These are phyloP conservation scores for Anorthoa munda DNA, from an alignment of 2,888 invertebrate species.

Conservation along the genomic window DNA sequence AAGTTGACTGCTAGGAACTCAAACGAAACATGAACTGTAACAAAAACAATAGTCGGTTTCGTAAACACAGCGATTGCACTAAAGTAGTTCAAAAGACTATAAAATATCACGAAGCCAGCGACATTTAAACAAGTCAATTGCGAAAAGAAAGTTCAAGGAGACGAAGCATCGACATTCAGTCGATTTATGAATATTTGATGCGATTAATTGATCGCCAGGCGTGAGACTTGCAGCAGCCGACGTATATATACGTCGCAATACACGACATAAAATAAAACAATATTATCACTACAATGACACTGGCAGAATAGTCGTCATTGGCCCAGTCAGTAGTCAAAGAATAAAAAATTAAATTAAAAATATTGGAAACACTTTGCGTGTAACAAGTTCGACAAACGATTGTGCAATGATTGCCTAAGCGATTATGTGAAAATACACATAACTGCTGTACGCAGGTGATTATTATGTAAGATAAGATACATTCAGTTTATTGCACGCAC, in stretches of 20 bases:
- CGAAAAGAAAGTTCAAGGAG: slow-evolving; percentile 82
- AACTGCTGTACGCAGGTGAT: slow-evolving; percentile 31
- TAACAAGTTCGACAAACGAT: slow-evolving; percentile 48
- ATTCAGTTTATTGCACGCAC: slow-evolving; percentile 33
- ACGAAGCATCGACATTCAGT: slow-evolving; percentile 67
- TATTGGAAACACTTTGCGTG: slow-evolving; percentile 28
- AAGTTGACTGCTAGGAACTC: background rate
- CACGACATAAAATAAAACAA: slow-evolving; percentile 9
- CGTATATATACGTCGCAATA: slow-evolving; percentile 28
- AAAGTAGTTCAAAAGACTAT: slow-evolving; percentile 4
- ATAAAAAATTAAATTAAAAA: background rate
- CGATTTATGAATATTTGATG: slow-evolving; percentile 80
- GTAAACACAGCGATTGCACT: slow-evolving; percentile 6
- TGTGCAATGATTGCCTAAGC: slow-evolving; percentile 45
- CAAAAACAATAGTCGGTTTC: slow-evolving; percentile 19
- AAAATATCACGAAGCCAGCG: slow-evolving; percentile 16
- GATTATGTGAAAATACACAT: slow-evolving; percentile 55
- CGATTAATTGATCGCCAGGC: slow-evolving; percentile 76
- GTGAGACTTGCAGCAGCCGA: slow-evolving; percentile 80
- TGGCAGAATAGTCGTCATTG: too few species aligned
- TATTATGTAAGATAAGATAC: slow-evolving; percentile 51
- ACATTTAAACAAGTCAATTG: slow-evolving; percentile 59
- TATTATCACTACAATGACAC: too few species aligned
- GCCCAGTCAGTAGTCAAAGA: too few species aligned
- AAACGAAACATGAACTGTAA: slow-evolving; percentile 1